Evolutionary conservation across 2,888 invertebrate genomes (phyloP), one percentile per base, ranked within the genome.

Genomic region (Yponomeuta evonymella): DNA sequence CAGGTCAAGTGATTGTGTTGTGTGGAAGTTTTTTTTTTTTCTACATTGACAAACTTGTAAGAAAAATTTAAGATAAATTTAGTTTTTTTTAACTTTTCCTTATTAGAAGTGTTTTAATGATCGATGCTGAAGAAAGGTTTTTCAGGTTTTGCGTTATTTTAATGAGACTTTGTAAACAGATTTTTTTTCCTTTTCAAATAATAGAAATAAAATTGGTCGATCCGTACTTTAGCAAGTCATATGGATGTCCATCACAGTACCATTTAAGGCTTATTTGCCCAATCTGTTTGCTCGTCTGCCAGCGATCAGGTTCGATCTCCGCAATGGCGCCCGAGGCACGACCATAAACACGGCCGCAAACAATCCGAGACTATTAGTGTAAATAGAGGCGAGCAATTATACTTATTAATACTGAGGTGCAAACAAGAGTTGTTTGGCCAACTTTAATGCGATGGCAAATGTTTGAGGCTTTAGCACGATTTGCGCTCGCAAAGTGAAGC

Each of bases 301-400:
- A 58, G 51, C 51, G 51, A 29, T n/a, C 30, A 58, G 51, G 74
- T 76, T 78, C 82, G 85, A 88, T 78, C 83, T 83, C 74, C 30
- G 48, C 64, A 75, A 75, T 43, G 69, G 72, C 73, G 73, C 77
- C 76, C 67, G 70, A 74, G 77, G 83, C 89, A 89, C 88, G 90
- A 84, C 75, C 79, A 74, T 79, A 84, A 86, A 84, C 73, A 84
- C 80, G 77, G 78, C 33, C 74, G 73, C 76, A 75, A 73, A 75
- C 72, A 76, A 74, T 72, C 71, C 12, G 64, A 71, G 77, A 79
- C 2, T 58, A 12, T 78, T 76, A 76, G 70, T 68, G 78, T 79
- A 81, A 83, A 83, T 75, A 79, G 74, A 75, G 72, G 72, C 72
- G 48, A 58, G 75, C 76, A 74, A 75, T 79, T 79, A 76, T 76